These are phyloP conservation scores for Falco peregrinus DNA, from an alignment of 2,797 vertebrate genomes.

Conservation along the genomic window DNA sequence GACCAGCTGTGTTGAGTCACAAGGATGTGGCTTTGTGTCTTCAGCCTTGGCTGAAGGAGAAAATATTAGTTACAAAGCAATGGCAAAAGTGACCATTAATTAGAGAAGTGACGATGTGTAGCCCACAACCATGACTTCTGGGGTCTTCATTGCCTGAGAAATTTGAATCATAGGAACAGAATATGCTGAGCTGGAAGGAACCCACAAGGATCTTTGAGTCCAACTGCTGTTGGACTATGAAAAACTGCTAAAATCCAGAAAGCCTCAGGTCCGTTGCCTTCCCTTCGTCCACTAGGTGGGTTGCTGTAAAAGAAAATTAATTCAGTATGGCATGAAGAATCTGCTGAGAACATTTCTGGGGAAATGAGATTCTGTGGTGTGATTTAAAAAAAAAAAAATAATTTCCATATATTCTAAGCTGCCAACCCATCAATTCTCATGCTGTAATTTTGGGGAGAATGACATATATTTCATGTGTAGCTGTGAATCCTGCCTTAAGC, in stretches of 20 bases:
- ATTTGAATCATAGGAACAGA: neutral
- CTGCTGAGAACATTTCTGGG: neutral
- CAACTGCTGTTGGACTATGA: neutral
- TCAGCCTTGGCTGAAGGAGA: neutral
- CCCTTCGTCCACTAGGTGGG: neutral
- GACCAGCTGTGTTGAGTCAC: neutral
- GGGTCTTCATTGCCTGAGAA: neutral
- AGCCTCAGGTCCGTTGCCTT: neutral
- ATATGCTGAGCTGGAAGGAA: neutral
- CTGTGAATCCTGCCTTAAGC: neutral
- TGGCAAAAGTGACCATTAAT: neutral
- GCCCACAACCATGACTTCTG: accelerated
- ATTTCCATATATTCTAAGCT: neutral
- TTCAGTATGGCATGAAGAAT: neutral
- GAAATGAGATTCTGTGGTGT: neutral
- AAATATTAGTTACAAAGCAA: neutral
- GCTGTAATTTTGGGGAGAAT: neutral
- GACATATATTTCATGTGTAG: neutral
- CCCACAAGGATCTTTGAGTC: neutral
- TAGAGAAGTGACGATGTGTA: neutral
- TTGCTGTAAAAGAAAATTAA: neutral
- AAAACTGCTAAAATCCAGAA: neutral
- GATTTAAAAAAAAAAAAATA: neutral
- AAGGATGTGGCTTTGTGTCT: neutral
- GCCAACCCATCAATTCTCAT: neutral